Evolutionary conservation across 2,113 vertebrate species (phyloP).

Genomic region (Acrocephalus arundinaceus): DNA sequence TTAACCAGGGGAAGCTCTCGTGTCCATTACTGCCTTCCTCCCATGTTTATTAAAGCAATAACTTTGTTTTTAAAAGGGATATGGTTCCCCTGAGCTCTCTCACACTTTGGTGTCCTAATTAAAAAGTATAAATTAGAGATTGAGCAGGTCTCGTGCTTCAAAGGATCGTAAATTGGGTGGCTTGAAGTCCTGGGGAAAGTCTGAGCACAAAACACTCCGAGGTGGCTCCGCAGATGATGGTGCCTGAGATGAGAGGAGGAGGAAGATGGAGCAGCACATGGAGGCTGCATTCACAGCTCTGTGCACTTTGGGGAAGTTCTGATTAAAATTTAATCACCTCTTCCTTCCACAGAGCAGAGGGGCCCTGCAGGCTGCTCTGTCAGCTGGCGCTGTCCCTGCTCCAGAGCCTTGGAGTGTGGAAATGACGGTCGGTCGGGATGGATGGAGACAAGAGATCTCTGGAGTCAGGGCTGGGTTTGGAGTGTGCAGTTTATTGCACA

Average conservation of each 20-base stretch:
- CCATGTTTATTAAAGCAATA: slow-evolving; percentile 71
- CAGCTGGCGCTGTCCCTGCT: not conserved
- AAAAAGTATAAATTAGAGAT: slow-evolving; percentile 59
- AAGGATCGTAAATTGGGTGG: not conserved
- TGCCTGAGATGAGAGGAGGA: not conserved
- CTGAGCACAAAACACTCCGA: not conserved
- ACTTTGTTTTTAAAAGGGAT: slow-evolving; percentile 63
- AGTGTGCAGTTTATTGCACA: too few relatives aligned
- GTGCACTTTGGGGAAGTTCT: not conserved
- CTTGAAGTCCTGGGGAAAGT: not conserved
- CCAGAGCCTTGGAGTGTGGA: not conserved
- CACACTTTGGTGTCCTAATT: slow-evolving; percentile 43
- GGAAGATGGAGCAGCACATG: not conserved
- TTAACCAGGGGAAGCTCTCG: slow-evolving; percentile 30
- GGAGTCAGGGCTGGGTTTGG: too few relatives aligned
- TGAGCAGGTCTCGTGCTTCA: not conserved
- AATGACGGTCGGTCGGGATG: too few relatives aligned
- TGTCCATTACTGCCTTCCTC: not conserved
- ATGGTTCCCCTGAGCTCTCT: slow-evolving; percentile 29
- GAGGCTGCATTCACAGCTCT: not conserved
- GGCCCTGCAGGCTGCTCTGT: not conserved
- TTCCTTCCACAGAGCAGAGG: not conserved
- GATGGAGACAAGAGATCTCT: too few relatives aligned
- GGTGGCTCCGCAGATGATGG: not conserved
- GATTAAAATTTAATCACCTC: not conserved